Base-by-base conservation (phyloP, 1,140 invertebrate species). In the Lerema accius region DNA sequence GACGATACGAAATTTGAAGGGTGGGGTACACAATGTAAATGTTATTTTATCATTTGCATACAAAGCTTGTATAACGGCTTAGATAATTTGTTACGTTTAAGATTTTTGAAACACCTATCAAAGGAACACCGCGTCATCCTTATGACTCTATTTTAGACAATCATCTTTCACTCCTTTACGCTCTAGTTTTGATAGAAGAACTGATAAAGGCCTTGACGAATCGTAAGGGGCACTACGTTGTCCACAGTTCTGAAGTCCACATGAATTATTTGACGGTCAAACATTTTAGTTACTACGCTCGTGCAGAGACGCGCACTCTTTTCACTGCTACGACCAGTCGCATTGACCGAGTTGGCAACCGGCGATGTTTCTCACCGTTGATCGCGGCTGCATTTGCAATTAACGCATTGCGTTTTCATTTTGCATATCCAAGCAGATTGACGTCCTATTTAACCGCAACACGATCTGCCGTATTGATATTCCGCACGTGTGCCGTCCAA, bases 281-380 rank as follows among this genome's bases (percentile, higher is more conserved):
- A 37, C 35, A 37, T 37, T 37, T 37, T 11, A 37, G 35, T 37
- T 37, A 11, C 0, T 37, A 37, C 35, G 35, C n/a, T 37, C 35
- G 11, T 2, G n/a, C n/a, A 11, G 35, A 9, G 35, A 37, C 6
- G 13, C 50, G 37, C 13, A 55, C 50, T 40, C 35, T 46, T 59
- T 59, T 59, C 55, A 59, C 28, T 46, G 55, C 46, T 58, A 58
- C 63, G 51, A 69, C 69, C 69, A 73, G 69, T 85, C 81, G 77
- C 77, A 78, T 76, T 82, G 77, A 77, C 70, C 76, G 70, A 83
- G 63, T 85, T 82, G 72, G 73, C 76, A 81, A 55, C 51, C 66
- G 62, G 42, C 64, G 63, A 55, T 72, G 65, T 67, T 67, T 63
- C 68, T 63, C 59, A 59, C 17, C 63, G 65, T 74, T 77, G 62